Conservation (phyloP, 92 coral and sea anemone genomes). For the Anthopleura xanthogrammica region DNA sequence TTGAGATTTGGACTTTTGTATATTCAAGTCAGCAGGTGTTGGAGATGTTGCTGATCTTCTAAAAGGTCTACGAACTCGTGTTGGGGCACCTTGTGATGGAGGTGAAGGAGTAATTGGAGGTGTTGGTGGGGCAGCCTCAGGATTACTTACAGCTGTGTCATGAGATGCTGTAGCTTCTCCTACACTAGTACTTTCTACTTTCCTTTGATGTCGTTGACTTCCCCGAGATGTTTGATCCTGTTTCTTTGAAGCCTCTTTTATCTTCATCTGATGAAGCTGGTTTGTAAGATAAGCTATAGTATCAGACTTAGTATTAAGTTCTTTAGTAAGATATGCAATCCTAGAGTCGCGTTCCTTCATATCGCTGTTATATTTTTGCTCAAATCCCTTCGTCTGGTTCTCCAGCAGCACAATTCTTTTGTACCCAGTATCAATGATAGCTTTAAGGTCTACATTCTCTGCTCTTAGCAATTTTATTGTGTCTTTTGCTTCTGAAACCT, state of each 20-base stretch:
- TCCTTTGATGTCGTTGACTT: constrained; percentile 21
- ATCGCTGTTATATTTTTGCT: constrained; percentile 67
- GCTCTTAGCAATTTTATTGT: constrained; percentile 57
- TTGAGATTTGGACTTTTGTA: constrained; percentile 56
- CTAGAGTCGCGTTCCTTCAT: constrained; percentile 58
- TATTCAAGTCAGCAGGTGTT: constrained; percentile 55
- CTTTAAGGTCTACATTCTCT: constrained; percentile 78
- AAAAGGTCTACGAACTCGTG: constrained; percentile 55
- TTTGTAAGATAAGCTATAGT: constrained; percentile 89
- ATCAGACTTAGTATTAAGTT: constrained; percentile 92
- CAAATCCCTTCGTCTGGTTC: constrained; percentile 60
- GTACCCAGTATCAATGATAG: constrained; percentile 70
- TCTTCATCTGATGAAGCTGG: constrained; percentile 82
- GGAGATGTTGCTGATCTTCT: constrained; percentile 76
- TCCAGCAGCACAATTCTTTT: constrained; percentile 75
- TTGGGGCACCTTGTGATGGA: constrained; percentile 76
- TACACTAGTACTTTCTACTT: constrained; percentile 3
- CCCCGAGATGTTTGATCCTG: constrained; percentile 36
- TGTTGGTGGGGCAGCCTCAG: constrained; percentile 27
- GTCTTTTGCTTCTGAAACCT: constrained; percentile 42
- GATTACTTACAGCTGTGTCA: not conserved
- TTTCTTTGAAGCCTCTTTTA: constrained; percentile 64
- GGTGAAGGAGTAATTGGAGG: constrained; percentile 77
- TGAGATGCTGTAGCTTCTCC: constrained; percentile 14
- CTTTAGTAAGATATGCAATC: constrained; percentile 62